Evolutionary conservation across 2,888 invertebrate genomes (phyloP).

Genomic region (Catocala nupta): DNA sequence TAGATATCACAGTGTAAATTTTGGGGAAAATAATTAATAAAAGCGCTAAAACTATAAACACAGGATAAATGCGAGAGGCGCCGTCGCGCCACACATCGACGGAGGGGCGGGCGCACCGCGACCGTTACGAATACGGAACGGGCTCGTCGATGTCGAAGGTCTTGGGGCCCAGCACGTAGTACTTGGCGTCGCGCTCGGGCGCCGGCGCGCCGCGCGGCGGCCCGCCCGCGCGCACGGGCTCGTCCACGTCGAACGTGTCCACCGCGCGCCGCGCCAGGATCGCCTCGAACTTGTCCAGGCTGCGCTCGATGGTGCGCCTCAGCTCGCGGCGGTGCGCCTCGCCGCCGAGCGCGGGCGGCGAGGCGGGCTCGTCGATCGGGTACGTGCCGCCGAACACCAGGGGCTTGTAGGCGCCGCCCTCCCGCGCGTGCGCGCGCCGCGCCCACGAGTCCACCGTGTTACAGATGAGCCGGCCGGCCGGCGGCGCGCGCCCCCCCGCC

Average conservation of each 20-base stretch:
- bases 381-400: constrained; percentile 95
- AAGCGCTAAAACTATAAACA: constrained; percentile 24
- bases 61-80: constrained; percentile 2
- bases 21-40: constrained; percentile 13
- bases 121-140: constrained; percentile 57
- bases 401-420: constrained; percentile 83
- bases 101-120: too few relatives aligned
- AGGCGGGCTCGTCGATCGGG: constrained; percentile 92
- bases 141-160: constrained; percentile 88
- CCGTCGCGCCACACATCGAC: neutral
- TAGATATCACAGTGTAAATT: constrained; percentile 48
- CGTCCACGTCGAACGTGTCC: constrained; percentile 60
- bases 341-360: constrained; percentile 45
- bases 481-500: constrained; percentile 23
- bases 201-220: constrained; percentile 33
- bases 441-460: constrained; percentile 90
- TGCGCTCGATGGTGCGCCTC: constrained; percentile 78
- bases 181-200: constrained; percentile 48
- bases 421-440: constrained; percentile 57
- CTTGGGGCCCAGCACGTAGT: constrained; percentile 79
- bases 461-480: constrained; percentile 85
- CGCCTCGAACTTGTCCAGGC: constrained; percentile 79
- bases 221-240: constrained; percentile 37
- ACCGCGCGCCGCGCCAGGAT: constrained; percentile 63
- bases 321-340: constrained; percentile 51